These are phyloP conservation scores for Ceratosolen fusciceps DNA, from an alignment of 1,140 invertebrate species.

Conservation along the genomic window DNA sequence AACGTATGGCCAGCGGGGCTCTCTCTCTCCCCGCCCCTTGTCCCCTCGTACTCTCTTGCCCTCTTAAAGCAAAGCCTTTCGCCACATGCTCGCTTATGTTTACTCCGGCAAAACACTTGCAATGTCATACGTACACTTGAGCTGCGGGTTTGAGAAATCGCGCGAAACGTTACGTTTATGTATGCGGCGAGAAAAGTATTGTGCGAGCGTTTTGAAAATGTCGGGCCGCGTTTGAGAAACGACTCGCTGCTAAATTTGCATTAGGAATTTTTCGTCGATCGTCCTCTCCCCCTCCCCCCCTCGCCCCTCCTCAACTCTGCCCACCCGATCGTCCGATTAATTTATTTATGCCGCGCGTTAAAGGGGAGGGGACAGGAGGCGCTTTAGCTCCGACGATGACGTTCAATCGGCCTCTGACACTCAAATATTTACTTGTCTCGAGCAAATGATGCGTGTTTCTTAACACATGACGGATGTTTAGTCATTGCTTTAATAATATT, in stretches of 20 bases:
- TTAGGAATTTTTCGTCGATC: neutral
- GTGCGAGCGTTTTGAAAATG: constrained; percentile 23
- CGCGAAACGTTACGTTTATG: constrained; percentile 27
- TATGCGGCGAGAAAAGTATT: neutral
- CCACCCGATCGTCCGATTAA: no score
- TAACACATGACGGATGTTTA: constrained; percentile 10
- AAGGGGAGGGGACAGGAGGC: neutral
- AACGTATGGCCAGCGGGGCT: constrained; percentile 55
- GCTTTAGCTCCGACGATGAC: neutral
- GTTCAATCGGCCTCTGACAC: neutral
- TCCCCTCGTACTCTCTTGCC: no score
- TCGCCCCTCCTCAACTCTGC: no score
- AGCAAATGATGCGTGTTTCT: neutral
- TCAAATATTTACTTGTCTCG: constrained; percentile 6
- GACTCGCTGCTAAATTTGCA: neutral
- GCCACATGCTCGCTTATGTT: constrained; percentile 35
- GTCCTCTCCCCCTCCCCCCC: no score
- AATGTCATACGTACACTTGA: constrained; percentile 10
- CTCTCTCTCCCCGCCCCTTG: constrained; percentile 33
- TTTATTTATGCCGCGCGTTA: neutral
- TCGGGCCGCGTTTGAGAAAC: constrained; percentile 4
- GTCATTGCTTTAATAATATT: constrained; percentile 1
- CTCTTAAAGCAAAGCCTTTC: constrained; percentile 45
- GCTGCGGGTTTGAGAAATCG: constrained; percentile 34
- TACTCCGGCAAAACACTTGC: constrained; percentile 11